Evolutionary conservation across 2,888 invertebrate genomes (phyloP).

Genomic region (Mesochorus sp.): DNA sequence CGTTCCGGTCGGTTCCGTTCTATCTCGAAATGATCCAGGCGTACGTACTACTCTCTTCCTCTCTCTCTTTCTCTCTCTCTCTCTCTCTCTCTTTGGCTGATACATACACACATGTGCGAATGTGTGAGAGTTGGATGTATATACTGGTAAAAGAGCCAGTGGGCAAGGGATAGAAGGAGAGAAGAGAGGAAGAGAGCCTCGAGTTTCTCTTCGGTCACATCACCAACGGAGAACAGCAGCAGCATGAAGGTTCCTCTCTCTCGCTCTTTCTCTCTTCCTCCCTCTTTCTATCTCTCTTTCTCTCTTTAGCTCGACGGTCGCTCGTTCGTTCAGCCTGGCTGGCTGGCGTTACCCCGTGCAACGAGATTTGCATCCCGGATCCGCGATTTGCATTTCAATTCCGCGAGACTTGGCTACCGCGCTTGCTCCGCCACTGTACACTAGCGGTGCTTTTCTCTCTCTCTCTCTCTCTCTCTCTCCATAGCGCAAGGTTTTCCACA

Average conservation of each 20-base stretch:
- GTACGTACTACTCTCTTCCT: conserved; percentile 40
- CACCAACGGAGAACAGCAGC: conserved; percentile 43
- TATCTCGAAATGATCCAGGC: conserved; percentile 71
- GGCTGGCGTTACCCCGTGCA: conserved; percentile 78
- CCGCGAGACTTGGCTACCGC: conserved; percentile 76
- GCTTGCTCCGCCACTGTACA: conserved; percentile 33
- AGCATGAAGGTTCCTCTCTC: conserved; percentile 28
- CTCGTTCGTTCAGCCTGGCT: conserved; percentile 68
- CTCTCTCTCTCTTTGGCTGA: neutral
- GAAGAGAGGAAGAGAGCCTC: conserved; percentile 37
- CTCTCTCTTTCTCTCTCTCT: neutral
- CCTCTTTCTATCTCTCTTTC: conserved; percentile 28
- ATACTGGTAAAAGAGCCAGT: conserved; percentile 13
- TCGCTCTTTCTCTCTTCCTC: conserved; percentile 14
- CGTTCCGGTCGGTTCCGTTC: conserved; percentile 69
- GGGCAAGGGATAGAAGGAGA: conserved; percentile 47
- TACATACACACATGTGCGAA: conserved; percentile 16
- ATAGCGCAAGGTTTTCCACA: conserved; percentile 8
- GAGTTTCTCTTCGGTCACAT: conserved; percentile 53
- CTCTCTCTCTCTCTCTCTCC: neutral
- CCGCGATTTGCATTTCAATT: conserved; percentile 82
- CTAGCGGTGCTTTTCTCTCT: conserved; percentile 41
- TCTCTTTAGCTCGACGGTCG: conserved; percentile 41
- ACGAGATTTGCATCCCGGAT: conserved; percentile 81
- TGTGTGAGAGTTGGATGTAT: neutral